phyloP scores from a whole-genome alignment of 2,888 invertebrate species.

The Catocala nupta region DNA sequence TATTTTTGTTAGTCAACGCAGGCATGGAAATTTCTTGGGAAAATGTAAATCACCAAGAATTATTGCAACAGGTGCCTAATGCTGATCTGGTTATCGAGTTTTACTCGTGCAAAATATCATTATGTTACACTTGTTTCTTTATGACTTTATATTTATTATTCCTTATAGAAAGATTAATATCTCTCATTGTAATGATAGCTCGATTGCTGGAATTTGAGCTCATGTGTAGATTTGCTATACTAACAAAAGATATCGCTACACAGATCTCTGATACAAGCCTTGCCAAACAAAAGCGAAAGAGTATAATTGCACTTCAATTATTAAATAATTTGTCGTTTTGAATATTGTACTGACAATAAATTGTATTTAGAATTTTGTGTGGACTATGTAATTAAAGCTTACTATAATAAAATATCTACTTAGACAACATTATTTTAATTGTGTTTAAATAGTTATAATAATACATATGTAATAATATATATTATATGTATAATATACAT shows the following conservation, averaged over 20 bases:
- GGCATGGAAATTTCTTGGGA: slow-evolving; percentile 64
- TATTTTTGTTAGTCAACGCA: slow-evolving; percentile 55
- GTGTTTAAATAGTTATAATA: no score
- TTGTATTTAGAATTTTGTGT: no score
- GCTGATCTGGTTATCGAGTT: slow-evolving; percentile 56
- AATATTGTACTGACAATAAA: no score
- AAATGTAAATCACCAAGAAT: slow-evolving; percentile 41
- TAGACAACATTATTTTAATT: no score
- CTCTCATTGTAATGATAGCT: slow-evolving; percentile 62
- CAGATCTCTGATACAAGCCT: slow-evolving; percentile 37
- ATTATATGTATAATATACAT: no score
- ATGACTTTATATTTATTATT: slow-evolving; percentile 62
- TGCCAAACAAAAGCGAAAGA: no score
- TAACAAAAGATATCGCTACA: slow-evolving; percentile 55
- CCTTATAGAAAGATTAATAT: slow-evolving; percentile 64
- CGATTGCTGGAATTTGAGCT: slow-evolving; percentile 73
- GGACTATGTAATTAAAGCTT: no score
- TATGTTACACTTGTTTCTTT: slow-evolving; percentile 60
- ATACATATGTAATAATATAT: no score
- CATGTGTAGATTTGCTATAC: slow-evolving; percentile 73
- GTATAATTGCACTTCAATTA: no score
- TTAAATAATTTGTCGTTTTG: no score
- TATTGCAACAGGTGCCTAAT: slow-evolving; percentile 55
- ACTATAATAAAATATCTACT: no score
- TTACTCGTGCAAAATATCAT: slow-evolving; percentile 58